Evolutionary conservation across 1,140 invertebrate genomes (phyloP), one percentile per base, ranked within the genome.

Genomic region (Ericerus pela): DNA sequence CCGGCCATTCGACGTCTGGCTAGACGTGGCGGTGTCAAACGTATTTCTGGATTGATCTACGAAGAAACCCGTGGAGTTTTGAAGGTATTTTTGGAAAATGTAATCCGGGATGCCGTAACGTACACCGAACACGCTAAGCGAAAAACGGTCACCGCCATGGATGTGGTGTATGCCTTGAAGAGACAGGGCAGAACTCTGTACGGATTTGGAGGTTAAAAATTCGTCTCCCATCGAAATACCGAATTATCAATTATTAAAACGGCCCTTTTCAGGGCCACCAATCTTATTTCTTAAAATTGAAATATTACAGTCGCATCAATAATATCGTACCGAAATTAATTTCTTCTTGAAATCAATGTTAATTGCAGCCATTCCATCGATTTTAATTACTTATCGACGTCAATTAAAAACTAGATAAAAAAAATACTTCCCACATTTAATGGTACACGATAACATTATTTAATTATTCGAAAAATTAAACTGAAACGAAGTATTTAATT

Each of bases 101-200:
- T 79, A 8, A 79, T 80, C 63, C 69, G 77, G 53, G 76, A 79
- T 64, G 74, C 75, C 51, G 74, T 79, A 33, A 78, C 76, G 24
- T 80, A 79, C 68, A 77, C 75, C 11, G 77, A 77, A 60, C 75
- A 80, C 65, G 77, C 78, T 60, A 81, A 80, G 66, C 65, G 78
- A 38, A 80, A 79, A 64, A 80, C 78, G n/a, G 63, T 65, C 53
- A 89, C 85, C 10, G 84, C 85, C 53, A 89, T 89, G 85, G 85
- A 90, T 65, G 83, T 89, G 14, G 86, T 90, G 20, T 88, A 88
- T 64, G 85, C 85, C 26, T 70, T 89, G 60, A 90, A 89, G 69
- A 71, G 85, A 51, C 85, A 88, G 72, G 86, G 86, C 29, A 72
- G 83, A 26, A 80, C 78, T 28, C 63, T 80, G 0, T 80, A 80